Evolutionary conservation across 2,797 vertebrate genomes (phyloP).

Genomic region (Cyprinodon diabolis): DNA sequence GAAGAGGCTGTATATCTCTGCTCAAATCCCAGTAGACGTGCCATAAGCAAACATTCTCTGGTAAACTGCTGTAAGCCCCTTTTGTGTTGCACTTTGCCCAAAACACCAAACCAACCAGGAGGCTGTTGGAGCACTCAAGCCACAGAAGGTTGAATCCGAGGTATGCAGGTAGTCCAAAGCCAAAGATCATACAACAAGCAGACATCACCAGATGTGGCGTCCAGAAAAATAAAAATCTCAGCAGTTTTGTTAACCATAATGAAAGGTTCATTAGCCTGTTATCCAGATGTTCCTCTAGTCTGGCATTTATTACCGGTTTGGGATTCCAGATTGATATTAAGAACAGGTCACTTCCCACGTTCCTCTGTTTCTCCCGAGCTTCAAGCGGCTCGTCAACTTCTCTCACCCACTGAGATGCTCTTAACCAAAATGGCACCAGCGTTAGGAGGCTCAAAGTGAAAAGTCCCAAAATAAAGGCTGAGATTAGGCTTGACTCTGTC

Average conservation of each 20-base stretch:
- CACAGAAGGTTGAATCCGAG: conserved; percentile 75
- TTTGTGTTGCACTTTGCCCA: conserved; percentile 57
- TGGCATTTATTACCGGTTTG: background rate
- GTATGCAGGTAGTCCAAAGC: conserved; percentile 67
- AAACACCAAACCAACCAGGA: conserved; percentile 61
- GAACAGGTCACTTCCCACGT: conserved; percentile 39
- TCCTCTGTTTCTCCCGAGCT: conserved; percentile 9
- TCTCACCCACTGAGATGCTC: conserved; percentile 51
- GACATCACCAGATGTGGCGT: conserved; percentile 66
- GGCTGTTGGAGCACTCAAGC: conserved; percentile 76
- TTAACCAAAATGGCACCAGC: conserved; percentile 56
- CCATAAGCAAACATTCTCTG: conserved; percentile 74
- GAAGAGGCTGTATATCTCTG: conserved; percentile 20
- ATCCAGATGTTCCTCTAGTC: background rate
- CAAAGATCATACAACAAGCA: conserved; percentile 30
- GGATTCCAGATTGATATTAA: background rate
- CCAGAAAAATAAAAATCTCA: conserved; percentile 72
- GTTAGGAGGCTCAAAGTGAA: conserved; percentile 11
- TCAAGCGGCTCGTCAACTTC: conserved; percentile 45
- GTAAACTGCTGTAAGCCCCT: conserved; percentile 51
- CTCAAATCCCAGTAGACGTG: conserved; percentile 72
- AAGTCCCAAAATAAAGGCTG: conserved; percentile 35
- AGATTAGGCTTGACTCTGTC: conserved; percentile 37
- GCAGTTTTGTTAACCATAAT: conserved; percentile 63
- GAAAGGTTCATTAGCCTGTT: conserved; percentile 18